A percentile compares a stretch with the other conserved stretches of the same genome.
These are phyloP conservation scores for Ferdinandea cuprea DNA, from an alignment of 2,888 invertebrate species.

Conservation along the genomic window DNA sequence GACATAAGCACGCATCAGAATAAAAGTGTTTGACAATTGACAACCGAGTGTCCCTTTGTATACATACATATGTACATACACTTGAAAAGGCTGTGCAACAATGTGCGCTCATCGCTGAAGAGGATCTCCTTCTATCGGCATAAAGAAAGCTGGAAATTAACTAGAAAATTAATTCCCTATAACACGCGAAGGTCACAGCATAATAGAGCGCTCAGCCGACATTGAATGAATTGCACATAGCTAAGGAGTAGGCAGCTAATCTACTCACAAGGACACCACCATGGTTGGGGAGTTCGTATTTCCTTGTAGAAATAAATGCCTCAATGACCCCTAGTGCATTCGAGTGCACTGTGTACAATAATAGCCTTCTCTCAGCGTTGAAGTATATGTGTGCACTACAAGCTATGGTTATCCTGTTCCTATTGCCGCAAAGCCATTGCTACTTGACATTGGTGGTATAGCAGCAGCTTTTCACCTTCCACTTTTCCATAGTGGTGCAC, in stretches of 20 bases:
- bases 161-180: conserved; percentile 42
- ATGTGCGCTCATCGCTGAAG: not conserved
- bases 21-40: conserved; percentile 9
- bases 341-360: conserved; percentile 26
- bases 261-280: conserved; percentile 28
- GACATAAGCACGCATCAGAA: conserved; percentile 27
- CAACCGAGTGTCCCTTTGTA: conserved; percentile 30
- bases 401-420: conserved; percentile 19
- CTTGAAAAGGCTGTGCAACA: conserved; percentile 7
- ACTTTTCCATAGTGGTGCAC: not conserved
- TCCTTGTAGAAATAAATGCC: conserved; percentile 4
- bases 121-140: not conserved
- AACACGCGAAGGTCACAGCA: conserved; percentile 66
- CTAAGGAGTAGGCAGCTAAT: conserved; percentile 1
- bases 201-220: conserved; percentile 39
- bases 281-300: conserved; percentile 15
- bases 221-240: conserved; percentile 29
- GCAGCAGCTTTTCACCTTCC: not conserved
- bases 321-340: conserved; percentile 33
- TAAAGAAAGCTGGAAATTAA: not conserved
- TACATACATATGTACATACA: no score
- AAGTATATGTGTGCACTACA: conserved; percentile 5
- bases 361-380: not conserved
- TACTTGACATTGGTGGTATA: conserved; percentile 35
- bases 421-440: conserved; percentile 9